Percentiles rank a stretch among this genome's conserved stretches.
phyloP scores from a whole-genome alignment of 2,797 vertebrate species.

The Siniperca undulata region DNA sequence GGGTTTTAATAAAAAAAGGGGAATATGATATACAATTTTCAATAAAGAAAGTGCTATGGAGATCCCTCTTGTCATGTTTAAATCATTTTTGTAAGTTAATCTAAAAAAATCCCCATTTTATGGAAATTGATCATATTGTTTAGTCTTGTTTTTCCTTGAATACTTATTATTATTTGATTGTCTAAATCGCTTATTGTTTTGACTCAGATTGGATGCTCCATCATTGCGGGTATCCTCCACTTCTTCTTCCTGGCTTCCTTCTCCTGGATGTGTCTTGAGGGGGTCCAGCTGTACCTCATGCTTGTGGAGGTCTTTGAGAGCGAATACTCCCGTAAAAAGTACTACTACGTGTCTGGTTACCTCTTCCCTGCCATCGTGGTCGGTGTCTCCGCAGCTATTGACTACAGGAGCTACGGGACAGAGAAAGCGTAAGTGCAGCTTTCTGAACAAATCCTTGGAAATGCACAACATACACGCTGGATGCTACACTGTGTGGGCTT shows the following conservation, averaged over 20 bases:
- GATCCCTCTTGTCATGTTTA: constrained; percentile 24
- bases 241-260: constrained; percentile 99
- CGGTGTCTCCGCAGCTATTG: constrained; percentile 95
- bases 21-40: constrained; percentile 33
- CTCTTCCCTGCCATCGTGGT: constrained; percentile 97
- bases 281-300: constrained; percentile 99
- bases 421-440: constrained; percentile 92
- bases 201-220: constrained; percentile 94
- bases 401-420: constrained; percentile 98
- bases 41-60: constrained; percentile 33
- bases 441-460: constrained; percentile 46
- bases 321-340: constrained; percentile 98
- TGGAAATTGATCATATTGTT: background rate
- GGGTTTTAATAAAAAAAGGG: constrained; percentile 58
- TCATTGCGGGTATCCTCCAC: constrained; percentile 97
- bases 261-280: constrained; percentile 99
- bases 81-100: constrained; percentile 19
- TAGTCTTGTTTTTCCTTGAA: background rate
- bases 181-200: constrained; percentile 32
- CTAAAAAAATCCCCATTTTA: constrained; percentile 20
- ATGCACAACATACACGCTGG: constrained; percentile 37
- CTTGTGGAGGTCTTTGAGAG: constrained; percentile 99
- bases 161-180: background rate
- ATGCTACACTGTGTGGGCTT: constrained; percentile 35
- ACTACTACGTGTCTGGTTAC: constrained; percentile 98